Evolutionary conservation across 1,140 invertebrate species (phyloP).

Genomic region (Pogonognathellus flavescens): DNA sequence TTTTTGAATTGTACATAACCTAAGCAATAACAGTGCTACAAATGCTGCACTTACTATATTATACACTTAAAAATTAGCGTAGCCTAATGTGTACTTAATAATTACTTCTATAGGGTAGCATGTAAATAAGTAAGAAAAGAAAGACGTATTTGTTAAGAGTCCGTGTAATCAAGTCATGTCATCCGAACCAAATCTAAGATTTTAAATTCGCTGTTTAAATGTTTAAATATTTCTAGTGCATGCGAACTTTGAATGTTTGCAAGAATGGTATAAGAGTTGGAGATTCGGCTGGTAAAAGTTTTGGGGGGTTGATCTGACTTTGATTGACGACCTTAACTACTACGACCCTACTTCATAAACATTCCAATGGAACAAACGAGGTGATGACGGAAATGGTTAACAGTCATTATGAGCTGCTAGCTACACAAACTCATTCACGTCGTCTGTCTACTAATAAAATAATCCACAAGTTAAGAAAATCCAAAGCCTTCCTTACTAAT

Average conservation of each 20-base stretch:
- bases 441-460: constrained; percentile 14
- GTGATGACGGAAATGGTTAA: constrained; percentile 43
- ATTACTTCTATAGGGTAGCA: too few species aligned
- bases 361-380: constrained; percentile 48
- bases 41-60: too few species aligned
- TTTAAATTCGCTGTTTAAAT: constrained; percentile 15
- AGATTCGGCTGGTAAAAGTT: constrained; percentile 4
- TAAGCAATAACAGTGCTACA: background rate
- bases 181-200: constrained; percentile 27
- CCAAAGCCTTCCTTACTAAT: constrained; percentile 16
- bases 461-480: constrained; percentile 41
- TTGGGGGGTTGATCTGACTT: background rate
- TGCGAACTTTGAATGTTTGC: background rate
- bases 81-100: too few species aligned
- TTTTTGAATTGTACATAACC: constrained; percentile 18
- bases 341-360: constrained; percentile 35
- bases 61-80: background rate
- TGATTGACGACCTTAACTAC: constrained; percentile 31
- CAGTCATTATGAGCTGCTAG: constrained; percentile 18
- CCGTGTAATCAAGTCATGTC: constrained; percentile 4
- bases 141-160: constrained; percentile 24
- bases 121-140: too few species aligned
- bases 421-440: background rate
- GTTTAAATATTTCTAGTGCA: background rate
- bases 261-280: background rate